A percentile compares a stretch with the other conserved stretches of the same genome.
phyloP scores from a whole-genome alignment of 2,797 vertebrate genomes.

The Cuculus canorus region DNA sequence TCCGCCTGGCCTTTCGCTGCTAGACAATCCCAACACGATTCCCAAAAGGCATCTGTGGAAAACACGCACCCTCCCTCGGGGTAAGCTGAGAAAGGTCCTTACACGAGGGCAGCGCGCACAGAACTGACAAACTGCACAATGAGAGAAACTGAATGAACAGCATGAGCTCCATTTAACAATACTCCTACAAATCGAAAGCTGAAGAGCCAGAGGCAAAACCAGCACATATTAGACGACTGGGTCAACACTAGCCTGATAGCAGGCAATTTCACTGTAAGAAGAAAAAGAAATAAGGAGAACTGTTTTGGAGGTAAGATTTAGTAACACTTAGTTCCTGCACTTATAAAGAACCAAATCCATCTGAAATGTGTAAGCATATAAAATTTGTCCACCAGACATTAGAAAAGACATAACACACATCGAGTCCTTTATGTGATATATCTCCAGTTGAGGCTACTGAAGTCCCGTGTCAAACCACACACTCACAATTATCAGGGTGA shows the following conservation, averaged over 20 bases:
- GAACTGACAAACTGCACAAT: background rate
- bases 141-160: background rate
- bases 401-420: background rate
- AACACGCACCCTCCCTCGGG: background rate
- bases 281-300: background rate
- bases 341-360: background rate
- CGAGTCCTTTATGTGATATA: background rate
- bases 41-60: background rate
- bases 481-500: background rate
- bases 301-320: background rate
- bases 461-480: background rate
- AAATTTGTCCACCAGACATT: background rate
- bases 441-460: background rate
- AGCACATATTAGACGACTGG: background rate
- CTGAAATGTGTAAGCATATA: background rate
- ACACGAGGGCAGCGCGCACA: background rate
- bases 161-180: background rate
- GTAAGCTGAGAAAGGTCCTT: background rate
- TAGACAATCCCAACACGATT: background rate
- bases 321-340: background rate
- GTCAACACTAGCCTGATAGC: conserved; percentile 5
- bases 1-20: background rate
- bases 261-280: background rate
- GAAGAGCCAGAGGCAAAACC: background rate
- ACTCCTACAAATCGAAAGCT: conserved; percentile 39